Evolutionary conservation across 2,797 vertebrate genomes (phyloP), one percentile per base, ranked within the genome.

Genomic region (Nannoperca australis): DNA sequence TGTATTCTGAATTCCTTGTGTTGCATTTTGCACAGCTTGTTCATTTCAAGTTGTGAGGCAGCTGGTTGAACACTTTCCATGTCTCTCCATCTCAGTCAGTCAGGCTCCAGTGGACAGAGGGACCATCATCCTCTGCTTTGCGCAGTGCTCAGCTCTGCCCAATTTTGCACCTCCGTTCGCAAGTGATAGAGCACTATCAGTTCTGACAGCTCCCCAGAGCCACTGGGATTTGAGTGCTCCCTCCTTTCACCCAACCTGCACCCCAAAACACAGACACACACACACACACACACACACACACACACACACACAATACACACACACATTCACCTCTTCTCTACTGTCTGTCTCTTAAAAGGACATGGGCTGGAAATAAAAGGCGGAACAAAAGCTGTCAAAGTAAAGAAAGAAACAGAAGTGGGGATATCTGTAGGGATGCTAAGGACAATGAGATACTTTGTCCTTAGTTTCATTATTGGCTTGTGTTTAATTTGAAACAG

Each of bases 141-240:
- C 90, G 63, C 91, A 90, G 85, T 86, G 86, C 88, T 95, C 88
- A 86, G 90, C 91, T 93, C 89, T 82, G 87, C 92, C 93, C 94
- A 95, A 94, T 93, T 94, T 94, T 93, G 94, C 94, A 94, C 94
- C 93, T 94, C 89, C 87, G 84, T 88, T 94, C 81, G 68, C 91
- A 88, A 93, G 94, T 95, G 94, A 95, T 94, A 92, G 94, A 95
- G 94, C 90, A 93, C 94, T 94, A 95, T 95, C 94, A 95, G 89
- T 93, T 94, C 92, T 96, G 95, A 96, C 95, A 95, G 94, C 92
- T 93, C 90, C 89, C 91, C 83, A 71, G 90, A 92, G 92, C 93
- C 92, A 88, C 88, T 89, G 92, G 93, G 93, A 93, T 94, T 94
- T 94, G 87, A 93, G 91, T 90, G 88, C 85, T 90, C 88, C 85